Evolutionary conservation across 2,113 vertebrate species (phyloP).

Genomic region (Hippocampus mohnikei): DNA sequence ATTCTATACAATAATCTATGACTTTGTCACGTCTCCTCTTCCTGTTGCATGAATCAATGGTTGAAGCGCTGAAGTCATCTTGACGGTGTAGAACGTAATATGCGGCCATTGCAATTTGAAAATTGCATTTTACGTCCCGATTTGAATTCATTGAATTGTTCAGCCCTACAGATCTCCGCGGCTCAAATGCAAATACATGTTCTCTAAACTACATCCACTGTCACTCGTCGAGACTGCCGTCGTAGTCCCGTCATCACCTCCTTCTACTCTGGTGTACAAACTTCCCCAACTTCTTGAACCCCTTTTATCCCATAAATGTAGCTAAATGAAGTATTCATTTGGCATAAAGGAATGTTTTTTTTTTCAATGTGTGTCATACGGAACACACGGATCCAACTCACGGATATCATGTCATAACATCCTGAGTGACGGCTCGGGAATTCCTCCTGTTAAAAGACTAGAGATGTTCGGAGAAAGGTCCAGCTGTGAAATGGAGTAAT

Average conservation of each 20-base stretch:
- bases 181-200: neutral
- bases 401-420: slow-evolving; percentile 41
- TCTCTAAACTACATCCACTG: neutral
- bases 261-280: neutral
- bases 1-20: too few relatives aligned
- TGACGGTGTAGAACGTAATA: too few relatives aligned
- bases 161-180: neutral
- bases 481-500: slow-evolving; percentile 58
- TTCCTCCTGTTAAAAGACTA: slow-evolving; percentile 55
- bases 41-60: too few relatives aligned
- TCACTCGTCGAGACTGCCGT: neutral
- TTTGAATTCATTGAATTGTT: neutral
- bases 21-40: too few relatives aligned
- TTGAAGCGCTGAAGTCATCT: too few relatives aligned
- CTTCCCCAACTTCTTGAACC: neutral
- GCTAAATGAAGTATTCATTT: slow-evolving; percentile 15
- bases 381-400: slow-evolving; percentile 20
- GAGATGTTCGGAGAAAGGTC: slow-evolving; percentile 42
- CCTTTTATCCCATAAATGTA: slow-evolving; percentile 8
- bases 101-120: too few relatives aligned
- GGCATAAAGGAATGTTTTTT: slow-evolving; percentile 5
- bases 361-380: slow-evolving; percentile 17
- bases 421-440: slow-evolving; percentile 34
- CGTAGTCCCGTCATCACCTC: neutral
- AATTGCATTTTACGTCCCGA: too few relatives aligned